Conservation (phyloP, 1,140 invertebrate species). For the Gonioctena quinquepunctata region DNA sequence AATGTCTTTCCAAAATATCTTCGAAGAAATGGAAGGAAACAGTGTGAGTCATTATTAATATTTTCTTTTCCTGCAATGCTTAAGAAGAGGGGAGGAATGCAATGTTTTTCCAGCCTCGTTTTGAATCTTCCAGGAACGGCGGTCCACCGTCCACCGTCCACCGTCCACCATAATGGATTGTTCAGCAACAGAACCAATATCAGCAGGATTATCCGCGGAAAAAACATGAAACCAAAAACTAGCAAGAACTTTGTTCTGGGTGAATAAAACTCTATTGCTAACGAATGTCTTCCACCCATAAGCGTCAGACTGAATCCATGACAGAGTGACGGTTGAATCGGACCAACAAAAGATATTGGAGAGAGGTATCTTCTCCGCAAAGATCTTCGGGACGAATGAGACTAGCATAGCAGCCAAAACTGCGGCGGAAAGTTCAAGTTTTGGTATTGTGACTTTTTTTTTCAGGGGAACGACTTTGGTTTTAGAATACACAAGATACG, state of each 20-base stretch:
- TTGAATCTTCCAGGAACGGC: too few relatives aligned
- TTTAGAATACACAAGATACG: slow-evolving; percentile 42
- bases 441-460: slow-evolving; percentile 46
- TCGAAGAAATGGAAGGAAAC: too few relatives aligned
- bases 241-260: slow-evolving; percentile 36
- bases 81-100: too few relatives aligned
- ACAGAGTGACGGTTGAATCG: slow-evolving; percentile 26
- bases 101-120: too few relatives aligned
- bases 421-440: slow-evolving; percentile 55
- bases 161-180: slow-evolving; percentile 18
- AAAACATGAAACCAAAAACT: slow-evolving; percentile 49
- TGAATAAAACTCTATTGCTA: slow-evolving; percentile 52
- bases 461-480: slow-evolving; percentile 46
- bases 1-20: too few relatives aligned
- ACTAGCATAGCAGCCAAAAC: too few relatives aligned
- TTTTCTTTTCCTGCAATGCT: too few relatives aligned
- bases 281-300: slow-evolving; percentile 54
- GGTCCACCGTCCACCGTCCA: too few relatives aligned
- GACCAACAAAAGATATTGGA: slow-evolving; percentile 23
- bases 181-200: slow-evolving; percentile 41
- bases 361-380: too few relatives aligned
- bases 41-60: too few relatives aligned
- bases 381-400: too few relatives aligned
- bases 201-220: slow-evolving; percentile 49
- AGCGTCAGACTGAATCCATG: slow-evolving; percentile 26